Percentiles rank a stretch among this genome's conserved stretches.
These are phyloP conservation scores for Blastobasis lacticolella DNA, from an alignment of 2,888 invertebrate genomes.

Conservation along the genomic window DNA sequence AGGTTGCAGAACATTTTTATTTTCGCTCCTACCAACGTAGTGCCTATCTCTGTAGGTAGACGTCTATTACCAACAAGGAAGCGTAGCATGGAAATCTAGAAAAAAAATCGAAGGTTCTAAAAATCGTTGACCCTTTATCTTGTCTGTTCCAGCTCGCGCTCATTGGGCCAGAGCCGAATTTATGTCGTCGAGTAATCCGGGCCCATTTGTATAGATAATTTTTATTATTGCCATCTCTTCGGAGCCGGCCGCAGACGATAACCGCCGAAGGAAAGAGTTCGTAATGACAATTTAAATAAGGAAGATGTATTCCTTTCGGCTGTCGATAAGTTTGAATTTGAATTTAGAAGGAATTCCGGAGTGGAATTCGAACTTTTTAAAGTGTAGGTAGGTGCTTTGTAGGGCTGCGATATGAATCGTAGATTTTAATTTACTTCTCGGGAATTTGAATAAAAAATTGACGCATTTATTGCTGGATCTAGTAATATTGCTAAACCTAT, in stretches of 20 bases:
- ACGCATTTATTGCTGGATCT: no score
- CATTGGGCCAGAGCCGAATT: constrained; percentile 71
- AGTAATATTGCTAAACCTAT: no score
- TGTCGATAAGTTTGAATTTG: constrained; percentile 62
- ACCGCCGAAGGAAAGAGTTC: constrained; percentile 68
- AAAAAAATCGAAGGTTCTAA: constrained; percentile 32
- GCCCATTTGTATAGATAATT: constrained; percentile 75
- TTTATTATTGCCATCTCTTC: constrained; percentile 73
- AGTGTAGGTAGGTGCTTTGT: constrained; percentile 18
- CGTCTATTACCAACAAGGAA: no score
- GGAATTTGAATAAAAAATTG: no score
- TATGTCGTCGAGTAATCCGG: constrained; percentile 71
- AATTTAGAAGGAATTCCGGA: constrained; percentile 54
- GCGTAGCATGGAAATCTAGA: no score
- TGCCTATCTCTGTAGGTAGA: no score
- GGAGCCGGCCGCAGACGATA: constrained; percentile 64
- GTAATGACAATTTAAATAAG: constrained; percentile 74
- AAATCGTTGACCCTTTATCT: constrained; percentile 72
- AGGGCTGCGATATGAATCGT: constrained; percentile 29
- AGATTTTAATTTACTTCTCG: no score
- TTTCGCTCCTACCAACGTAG: no score
- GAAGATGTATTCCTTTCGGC: constrained; percentile 69
- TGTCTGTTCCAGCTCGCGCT: constrained; percentile 51
- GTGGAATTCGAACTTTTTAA: constrained; percentile 44
- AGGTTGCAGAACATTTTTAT: no score